Conservation (phyloP, 2,113 vertebrate genomes). For the Poecile atricapillus region DNA sequence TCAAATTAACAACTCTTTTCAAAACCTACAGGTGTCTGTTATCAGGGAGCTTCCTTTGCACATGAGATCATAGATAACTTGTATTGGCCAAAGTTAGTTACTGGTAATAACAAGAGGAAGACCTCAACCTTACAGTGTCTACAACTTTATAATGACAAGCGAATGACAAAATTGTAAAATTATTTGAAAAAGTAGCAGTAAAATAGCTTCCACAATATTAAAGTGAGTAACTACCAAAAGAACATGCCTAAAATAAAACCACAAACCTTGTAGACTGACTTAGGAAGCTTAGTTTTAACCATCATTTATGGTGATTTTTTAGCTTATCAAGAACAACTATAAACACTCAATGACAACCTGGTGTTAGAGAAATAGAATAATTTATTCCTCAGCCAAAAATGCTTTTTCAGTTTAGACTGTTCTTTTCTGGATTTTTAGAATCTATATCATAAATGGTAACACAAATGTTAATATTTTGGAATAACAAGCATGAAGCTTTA, state of each 20-base stretch:
- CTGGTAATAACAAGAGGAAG: neutral
- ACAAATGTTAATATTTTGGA: neutral
- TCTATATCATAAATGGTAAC: neutral
- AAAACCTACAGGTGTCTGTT: neutral
- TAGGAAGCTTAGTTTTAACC: neutral
- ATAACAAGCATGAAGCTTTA: fast-evolving
- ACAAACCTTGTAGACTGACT: neutral
- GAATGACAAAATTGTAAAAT: neutral
- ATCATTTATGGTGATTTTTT: neutral
- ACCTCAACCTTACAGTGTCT: neutral
- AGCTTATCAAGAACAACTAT: neutral
- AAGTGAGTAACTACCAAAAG: neutral
- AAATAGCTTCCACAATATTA: neutral
- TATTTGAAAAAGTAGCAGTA: neutral
- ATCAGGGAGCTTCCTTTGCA: neutral
- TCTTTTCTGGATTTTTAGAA: neutral
- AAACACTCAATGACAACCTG: neutral
- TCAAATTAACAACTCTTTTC: neutral
- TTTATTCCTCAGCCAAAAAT: neutral
- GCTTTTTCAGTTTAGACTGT: neutral
- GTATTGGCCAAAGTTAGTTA: neutral
- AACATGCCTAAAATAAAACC: neutral
- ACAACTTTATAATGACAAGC: neutral
- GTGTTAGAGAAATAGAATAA: neutral
- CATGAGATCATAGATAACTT: neutral